These are phyloP conservation scores for Montipora sp. DNA, from an alignment of 64 coral and sea anemone species.

Conservation along the genomic window DNA sequence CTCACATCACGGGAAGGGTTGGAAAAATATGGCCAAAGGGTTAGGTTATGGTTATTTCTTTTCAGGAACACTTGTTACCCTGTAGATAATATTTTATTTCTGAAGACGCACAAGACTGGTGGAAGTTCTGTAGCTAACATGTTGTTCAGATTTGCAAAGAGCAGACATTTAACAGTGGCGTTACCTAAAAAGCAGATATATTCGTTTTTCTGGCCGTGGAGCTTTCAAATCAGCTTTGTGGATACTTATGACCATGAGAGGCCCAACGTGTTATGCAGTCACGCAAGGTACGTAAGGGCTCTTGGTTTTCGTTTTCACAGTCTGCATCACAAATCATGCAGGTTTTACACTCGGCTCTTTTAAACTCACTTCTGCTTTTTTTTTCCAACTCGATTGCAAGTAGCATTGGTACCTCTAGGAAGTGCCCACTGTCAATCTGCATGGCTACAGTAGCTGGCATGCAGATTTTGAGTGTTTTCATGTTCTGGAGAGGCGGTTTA, in stretches of 20 bases:
- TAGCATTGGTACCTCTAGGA: too few species aligned
- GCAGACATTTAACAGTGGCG: slow-evolving; percentile 74
- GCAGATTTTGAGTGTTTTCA: too few species aligned
- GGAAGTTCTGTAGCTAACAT: slow-evolving; percentile 93
- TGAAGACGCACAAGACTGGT: slow-evolving; percentile 98
- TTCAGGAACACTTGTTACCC: slow-evolving; percentile 53
- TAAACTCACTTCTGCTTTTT: too few species aligned
- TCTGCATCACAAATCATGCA: too few species aligned
- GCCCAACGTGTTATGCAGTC: slow-evolving; percentile 67
- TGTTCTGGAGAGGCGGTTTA: too few species aligned
- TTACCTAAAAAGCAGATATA: slow-evolving; percentile 64
- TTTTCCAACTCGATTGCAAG: too few species aligned
- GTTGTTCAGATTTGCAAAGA: slow-evolving; percentile 85
- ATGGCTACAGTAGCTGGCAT: too few species aligned
- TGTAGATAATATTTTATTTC: slow-evolving; percentile 82
- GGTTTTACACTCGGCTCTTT: too few species aligned
- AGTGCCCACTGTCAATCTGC: too few species aligned
- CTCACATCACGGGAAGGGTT: background rate
- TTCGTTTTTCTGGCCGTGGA: slow-evolving; percentile 89
- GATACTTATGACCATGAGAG: slow-evolving; percentile 10
- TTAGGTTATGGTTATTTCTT: background rate
- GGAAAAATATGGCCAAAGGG: background rate
- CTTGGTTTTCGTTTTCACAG: background rate
- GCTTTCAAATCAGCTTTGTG: slow-evolving; percentile 83
- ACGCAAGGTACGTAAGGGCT: slow-evolving; percentile 34